Evolutionary conservation across 2,113 vertebrate genomes (phyloP), one percentile per base, ranked within the genome.

Genomic region (Aegithalos caudatus): DNA sequence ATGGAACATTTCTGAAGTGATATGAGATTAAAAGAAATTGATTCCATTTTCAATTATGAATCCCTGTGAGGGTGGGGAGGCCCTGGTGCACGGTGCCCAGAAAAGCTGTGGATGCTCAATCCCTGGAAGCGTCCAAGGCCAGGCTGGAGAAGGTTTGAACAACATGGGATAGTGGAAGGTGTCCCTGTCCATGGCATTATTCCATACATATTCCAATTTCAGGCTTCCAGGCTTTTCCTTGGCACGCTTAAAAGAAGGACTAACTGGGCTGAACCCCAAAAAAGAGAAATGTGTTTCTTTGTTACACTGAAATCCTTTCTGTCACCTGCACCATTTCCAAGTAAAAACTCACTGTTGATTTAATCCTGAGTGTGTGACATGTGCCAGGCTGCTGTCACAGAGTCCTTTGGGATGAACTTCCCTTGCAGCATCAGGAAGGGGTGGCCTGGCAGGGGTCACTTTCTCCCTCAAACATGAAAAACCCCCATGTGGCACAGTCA

Each of bases 121-220:
- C 27, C 27, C 45, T 86, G 83, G 22, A 1, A 60, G 54, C 33
- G 38, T 3, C 38, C 64, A 38, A 69, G 47, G 45, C 27, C 38
- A 33, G 45, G 54, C 0, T 44, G 54, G 62, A 53, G 8, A 11
- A 33, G 27, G 33, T 6, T 60, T 60, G 72, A 38, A 86, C 45
- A 33, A 0, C 10, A 4, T 25, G 6, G 31, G 21, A 14, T 1
- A 14, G 21, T 18, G 61, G 61, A 17, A 67, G 21, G 31, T 37
- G 27, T 44, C 17, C 71, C 25, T 67, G 44, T 44, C 25, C 27
- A 12, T 33, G 62, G 27, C 45, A 67, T 84, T 64, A 61, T 47
- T 60, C 45, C 27, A 23, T 6, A 48, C 11, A 23, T 45, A 58
- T 16, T 81, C 42, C 60, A 78, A 2, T 25, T 31, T 19, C 28